Evolutionary conservation across 2,888 invertebrate genomes (phyloP).

Genomic region (Caenorhabditis sp.): DNA sequence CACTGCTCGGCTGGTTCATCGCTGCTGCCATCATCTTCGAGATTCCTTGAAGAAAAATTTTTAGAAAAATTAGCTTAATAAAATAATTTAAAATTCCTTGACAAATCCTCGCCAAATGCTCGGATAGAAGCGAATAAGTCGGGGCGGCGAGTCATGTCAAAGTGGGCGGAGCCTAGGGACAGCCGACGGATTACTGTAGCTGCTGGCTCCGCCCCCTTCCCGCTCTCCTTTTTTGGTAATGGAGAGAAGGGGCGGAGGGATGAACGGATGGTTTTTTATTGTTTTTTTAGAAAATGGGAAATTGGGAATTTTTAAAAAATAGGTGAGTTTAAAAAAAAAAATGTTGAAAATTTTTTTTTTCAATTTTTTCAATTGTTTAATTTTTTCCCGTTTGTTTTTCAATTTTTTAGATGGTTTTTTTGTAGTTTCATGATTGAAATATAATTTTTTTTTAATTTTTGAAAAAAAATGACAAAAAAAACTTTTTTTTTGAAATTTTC

Average conservation of each 20-base stretch:
- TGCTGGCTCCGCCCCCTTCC: neutral
- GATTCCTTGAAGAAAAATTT: neutral
- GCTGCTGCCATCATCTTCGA: constrained; percentile 33
- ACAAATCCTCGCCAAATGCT: neutral
- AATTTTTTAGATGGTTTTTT: neutral
- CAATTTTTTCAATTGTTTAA: neutral
- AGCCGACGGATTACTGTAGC: neutral
- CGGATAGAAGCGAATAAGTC: constrained; percentile 5
- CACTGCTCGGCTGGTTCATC: constrained; percentile 36
- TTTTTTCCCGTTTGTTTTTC: neutral
- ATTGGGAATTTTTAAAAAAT: neutral
- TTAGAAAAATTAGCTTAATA: neutral
- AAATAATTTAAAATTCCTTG: no score
- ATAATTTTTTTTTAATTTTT: neutral
- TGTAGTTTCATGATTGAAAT: no score
- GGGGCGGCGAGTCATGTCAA: constrained; percentile 43
- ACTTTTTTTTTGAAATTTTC: neutral
- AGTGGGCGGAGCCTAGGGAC: constrained; percentile 29
- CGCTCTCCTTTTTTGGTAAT: neutral
- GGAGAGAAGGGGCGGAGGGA: neutral
- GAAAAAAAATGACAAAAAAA: neutral
- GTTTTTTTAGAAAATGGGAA: neutral
- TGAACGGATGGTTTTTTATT: neutral
- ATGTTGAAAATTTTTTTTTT: constrained; percentile 12
- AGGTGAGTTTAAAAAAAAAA: neutral